Evolutionary conservation across 1,140 invertebrate species (phyloP), one percentile per base, ranked within the genome.

Genomic region (Lasaia peninsularis): DNA sequence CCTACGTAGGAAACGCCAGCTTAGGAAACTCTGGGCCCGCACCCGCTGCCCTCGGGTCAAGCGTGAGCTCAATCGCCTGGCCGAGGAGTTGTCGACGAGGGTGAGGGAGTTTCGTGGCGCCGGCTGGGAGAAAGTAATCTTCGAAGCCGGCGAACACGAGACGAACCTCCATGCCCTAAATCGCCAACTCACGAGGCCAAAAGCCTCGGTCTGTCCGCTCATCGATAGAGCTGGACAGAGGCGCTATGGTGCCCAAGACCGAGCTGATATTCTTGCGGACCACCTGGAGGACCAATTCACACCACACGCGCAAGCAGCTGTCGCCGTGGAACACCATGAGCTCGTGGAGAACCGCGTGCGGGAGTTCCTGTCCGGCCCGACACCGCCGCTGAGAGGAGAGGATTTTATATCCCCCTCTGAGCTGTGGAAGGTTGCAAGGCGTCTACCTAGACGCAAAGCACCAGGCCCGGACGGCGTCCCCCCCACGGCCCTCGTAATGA

Each of bases 321-420:
- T 2, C 9, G 8, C n/a, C 35, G 1, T 5, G n/a, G 35, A 40
- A n/a, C 35, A n/a, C 4, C 35, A 40, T 16, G 35, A 10, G 0
- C n/a, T 6, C 0, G n/a, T n/a, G n/a, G 35, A 40, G 16, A 12
- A n/a, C n/a, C 58, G 16, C 51, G 56, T 57, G 0, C 31, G 7
- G 10, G 14, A 54, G 11, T 37, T 54, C 52, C 33, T 40, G 3
- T 20, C 33, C 14, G 8, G 14, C 14, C 18, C 33, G 1, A 1
- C 20, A 1, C 35, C 35, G 2, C 33, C 33, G 9, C 52, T 54
- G n/a, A 8, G 33, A n/a, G 52, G 52, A 10, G 49, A 44, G 10
- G 24, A 16, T 1, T 60, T 54, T n/a, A 49, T 60, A 12, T 49
- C 52, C 21, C 58, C 58, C 24, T 14, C 32, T 1, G 58, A 60